A percentile compares a stretch with the other conserved stretches of the same genome.
Evolutionary conservation across 2,888 invertebrate genomes (phyloP).

Genomic region (Idaea straminata): DNA sequence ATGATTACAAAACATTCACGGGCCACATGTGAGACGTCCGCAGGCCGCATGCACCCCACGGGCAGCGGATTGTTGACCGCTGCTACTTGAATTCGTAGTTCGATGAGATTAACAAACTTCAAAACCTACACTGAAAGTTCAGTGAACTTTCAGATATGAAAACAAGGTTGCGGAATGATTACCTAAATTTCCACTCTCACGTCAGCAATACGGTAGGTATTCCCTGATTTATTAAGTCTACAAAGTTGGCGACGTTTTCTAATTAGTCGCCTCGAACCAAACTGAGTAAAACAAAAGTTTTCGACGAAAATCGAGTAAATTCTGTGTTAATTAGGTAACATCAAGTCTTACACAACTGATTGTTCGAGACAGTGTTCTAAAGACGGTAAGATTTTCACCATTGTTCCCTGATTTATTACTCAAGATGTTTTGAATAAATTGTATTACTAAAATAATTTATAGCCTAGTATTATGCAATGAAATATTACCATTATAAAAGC

Average conservation of each 20-base stretch:
- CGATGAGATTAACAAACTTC: not conserved
- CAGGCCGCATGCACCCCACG: too few species aligned
- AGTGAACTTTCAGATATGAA: not conserved
- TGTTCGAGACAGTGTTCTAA: constrained; percentile 13
- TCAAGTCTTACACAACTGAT: constrained; percentile 20
- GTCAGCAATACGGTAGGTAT: constrained; percentile 3
- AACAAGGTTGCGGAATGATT: not conserved
- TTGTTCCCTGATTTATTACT: not conserved
- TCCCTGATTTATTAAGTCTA: constrained; percentile 22
- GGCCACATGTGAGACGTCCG: too few species aligned
- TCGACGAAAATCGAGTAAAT: constrained; percentile 13
- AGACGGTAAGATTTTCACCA: constrained; percentile 5
- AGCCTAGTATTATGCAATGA: too few species aligned
- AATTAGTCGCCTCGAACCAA: constrained; percentile 21
- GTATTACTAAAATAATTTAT: not conserved
- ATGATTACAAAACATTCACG: too few species aligned
- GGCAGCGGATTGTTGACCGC: too few species aligned
- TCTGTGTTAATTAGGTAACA: constrained; percentile 24
- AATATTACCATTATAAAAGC: too few species aligned
- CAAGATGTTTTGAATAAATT: not conserved
- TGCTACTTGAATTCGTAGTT: not conserved
- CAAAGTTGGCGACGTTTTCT: constrained; percentile 16
- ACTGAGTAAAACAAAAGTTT: constrained; percentile 22
- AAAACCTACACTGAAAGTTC: not conserved
- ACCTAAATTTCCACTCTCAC: not conserved